Evolutionary conservation across 1,140 invertebrate species (phyloP), one percentile per base, ranked within the genome.

Genomic region (Araneus ventricosus): DNA sequence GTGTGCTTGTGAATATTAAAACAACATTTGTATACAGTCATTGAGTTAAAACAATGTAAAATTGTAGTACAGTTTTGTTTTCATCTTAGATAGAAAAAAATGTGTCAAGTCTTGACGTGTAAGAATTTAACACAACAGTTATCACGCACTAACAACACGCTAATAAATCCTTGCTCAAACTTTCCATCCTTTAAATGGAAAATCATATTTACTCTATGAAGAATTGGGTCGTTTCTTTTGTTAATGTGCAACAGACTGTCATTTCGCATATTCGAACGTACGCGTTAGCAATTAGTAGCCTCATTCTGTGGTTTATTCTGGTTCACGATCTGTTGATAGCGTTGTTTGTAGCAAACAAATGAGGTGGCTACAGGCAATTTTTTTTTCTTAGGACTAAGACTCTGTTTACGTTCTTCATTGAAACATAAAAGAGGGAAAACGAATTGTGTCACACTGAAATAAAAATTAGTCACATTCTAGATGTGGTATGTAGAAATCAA

Each of bases 191-290:
- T 27, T 70, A 88, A 88, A 63, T 27, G 87, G 45, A 70, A 75
- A n/a, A 41, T 39, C 61, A 67, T 34, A 45, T 37, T 88, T 41
- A 88, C n/a, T 70, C 17, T 63, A 52, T 61, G 85, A 59, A 37
- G 39, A 88, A 88, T 70, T 88, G 70, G 87, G 63, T 88, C 87
- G 63, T 88, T 88, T 70, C 67, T 24, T 88, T 39, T 37, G 61
- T 70, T 59, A 41, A 41, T 61, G n/a, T 70, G 82, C 24, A 57
- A 17, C 24, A 70, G 24, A 52, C 22, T 63, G 24, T 88, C 22
- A 63, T 88, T 67, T 88, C 37, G 24, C 61, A 39, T 63, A 67
- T 41, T 24, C 14, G 22, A 27, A 63, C 39, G 70, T 63, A 39
- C 87, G 87, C 39, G 70, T 63, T 39, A 63, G 87, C 37, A 86